Evolutionary conservation across 2,888 invertebrate species (phyloP).

Genomic region (Hartigia nigra): DNA sequence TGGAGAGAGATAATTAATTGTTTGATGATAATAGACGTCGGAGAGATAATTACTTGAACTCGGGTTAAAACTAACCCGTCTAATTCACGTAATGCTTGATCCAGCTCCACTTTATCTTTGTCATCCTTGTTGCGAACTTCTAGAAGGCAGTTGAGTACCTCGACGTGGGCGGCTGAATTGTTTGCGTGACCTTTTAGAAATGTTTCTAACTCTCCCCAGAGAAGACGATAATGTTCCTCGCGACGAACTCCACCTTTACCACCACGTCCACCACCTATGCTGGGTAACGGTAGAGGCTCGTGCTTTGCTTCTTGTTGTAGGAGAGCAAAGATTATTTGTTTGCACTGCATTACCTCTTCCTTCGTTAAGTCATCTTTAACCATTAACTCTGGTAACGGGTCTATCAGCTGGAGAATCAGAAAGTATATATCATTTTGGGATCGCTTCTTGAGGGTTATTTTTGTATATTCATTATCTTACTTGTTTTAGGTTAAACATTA

Average conservation of each 20-base stretch:
- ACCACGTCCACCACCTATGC: conserved; percentile 74
- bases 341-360: conserved; percentile 88
- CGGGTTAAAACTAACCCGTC: conserved; percentile 66
- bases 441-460: not conserved
- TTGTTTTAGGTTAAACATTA: conserved; percentile 85
- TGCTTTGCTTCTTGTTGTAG: conserved; percentile 85
- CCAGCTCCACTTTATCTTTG: conserved; percentile 72
- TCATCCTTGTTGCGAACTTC: conserved; percentile 75
- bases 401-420: conserved; percentile 73
- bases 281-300: conserved; percentile 81
- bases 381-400: conserved; percentile 82
- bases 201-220: conserved; percentile 91
- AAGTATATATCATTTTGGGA: not conserved
- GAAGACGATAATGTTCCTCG: conserved; percentile 90
- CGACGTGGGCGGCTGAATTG: conserved; percentile 79
- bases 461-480: conserved; percentile 63
- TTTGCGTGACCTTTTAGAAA: conserved; percentile 76
- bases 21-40: not conserved
- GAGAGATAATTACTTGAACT: conserved; percentile 3
- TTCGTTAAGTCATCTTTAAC: conserved; percentile 85
- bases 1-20: conserved; percentile 9
- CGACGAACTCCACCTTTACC: conserved; percentile 66
- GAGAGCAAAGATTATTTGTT: conserved; percentile 84
- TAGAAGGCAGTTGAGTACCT: conserved; percentile 81
- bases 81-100: conserved; percentile 71